phyloP scores from a whole-genome alignment of 2,888 invertebrate species.

The Phalera bucephala region DNA sequence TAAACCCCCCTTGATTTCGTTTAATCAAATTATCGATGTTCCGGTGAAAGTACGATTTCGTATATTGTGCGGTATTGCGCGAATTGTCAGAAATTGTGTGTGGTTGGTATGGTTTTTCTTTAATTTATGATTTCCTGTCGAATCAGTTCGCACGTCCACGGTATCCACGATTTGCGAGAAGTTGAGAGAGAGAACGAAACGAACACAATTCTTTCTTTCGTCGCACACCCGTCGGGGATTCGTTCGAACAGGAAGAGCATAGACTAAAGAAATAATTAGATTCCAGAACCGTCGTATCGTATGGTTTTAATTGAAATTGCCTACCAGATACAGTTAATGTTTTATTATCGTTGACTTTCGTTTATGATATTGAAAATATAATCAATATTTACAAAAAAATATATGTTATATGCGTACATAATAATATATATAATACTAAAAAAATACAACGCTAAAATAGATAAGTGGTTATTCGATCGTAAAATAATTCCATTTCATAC shows the following conservation, averaged over 20 bases:
- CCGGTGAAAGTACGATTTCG: slow-evolving; percentile 67
- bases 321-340: no score
- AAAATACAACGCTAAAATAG: neutral
- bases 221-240: slow-evolving; percentile 39
- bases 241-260: slow-evolving; percentile 54
- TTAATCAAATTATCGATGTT: slow-evolving; percentile 75
- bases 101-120: slow-evolving; percentile 35
- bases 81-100: slow-evolving; percentile 40
- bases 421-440: neutral
- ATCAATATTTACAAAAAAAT: no score
- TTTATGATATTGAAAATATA: no score
- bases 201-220: slow-evolving; percentile 11
- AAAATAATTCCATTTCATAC: no score
- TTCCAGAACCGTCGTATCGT: slow-evolving; percentile 2
- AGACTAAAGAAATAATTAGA: slow-evolving; percentile 38
- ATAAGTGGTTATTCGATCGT: no score
- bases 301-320: no score
- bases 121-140: slow-evolving; percentile 40
- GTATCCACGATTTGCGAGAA: slow-evolving; percentile 62
- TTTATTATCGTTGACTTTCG: no score
- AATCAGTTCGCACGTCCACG: slow-evolving; percentile 57
- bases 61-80: slow-evolving; percentile 38
- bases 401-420: no score
- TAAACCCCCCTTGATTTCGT: slow-evolving; percentile 52
- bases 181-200: slow-evolving; percentile 37